A percentile compares a stretch with the other conserved stretches of the same genome.
These are phyloP conservation scores for Anolis sagrei DNA, from an alignment of 2,113 vertebrate species.

Conservation along the genomic window DNA sequence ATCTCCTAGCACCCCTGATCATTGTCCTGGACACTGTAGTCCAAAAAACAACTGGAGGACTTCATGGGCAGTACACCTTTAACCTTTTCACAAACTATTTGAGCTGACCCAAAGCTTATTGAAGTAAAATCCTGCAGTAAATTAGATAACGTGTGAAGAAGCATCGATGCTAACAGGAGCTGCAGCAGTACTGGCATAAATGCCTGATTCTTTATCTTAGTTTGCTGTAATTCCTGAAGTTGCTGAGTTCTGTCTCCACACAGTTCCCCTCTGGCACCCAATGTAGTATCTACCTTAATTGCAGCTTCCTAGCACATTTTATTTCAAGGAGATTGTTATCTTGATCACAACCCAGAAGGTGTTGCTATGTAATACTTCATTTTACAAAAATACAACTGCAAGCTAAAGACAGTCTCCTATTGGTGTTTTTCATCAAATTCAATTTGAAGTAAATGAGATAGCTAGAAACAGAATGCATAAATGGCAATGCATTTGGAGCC, in stretches of 20 bases:
- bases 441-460: slow-evolving; percentile 20
- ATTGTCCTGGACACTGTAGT: too few relatives aligned
- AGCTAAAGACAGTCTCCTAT: neutral
- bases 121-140: neutral
- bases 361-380: neutral
- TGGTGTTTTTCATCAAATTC: slow-evolving; percentile 4
- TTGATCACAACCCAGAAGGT: neutral
- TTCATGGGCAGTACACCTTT: too few relatives aligned
- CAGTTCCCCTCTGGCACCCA: neutral
- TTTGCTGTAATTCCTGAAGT: neutral
- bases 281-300: neutral
- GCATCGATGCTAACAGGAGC: neutral
- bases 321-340: neutral
- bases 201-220: neutral
- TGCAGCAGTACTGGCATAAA: neutral
- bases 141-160: neutral
- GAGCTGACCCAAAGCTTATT: neutral
- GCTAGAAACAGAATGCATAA: slow-evolving; percentile 3
- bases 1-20: too few relatives aligned
- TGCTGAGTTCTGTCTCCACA: neutral
- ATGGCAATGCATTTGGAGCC: slow-evolving; percentile 23
- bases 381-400: neutral
- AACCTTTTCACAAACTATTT: neutral
- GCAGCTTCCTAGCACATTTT: neutral
- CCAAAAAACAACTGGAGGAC: too few relatives aligned